Base-by-base conservation (phyloP, 2,888 invertebrate genomes). In the Eupithecia centaureata region DNA sequence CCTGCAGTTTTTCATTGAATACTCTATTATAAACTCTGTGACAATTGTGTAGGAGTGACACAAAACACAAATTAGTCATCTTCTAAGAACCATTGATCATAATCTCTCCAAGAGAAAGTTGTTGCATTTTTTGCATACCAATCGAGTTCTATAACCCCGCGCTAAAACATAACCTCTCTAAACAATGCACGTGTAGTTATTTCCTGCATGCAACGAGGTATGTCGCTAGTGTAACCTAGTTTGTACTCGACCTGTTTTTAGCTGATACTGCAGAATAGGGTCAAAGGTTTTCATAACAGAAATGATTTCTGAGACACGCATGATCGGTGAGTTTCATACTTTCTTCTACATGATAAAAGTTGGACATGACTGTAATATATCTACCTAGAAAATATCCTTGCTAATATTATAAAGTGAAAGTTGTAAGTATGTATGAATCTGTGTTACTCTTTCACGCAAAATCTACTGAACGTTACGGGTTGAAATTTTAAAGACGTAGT, bases 171-270 rank as follows among this genome's bases (percentile, higher is more conserved):
- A 72, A 56, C 27, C 0, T 47, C 27, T 56, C 35, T 51, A 32
- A 38, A 33, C 51, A 27, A 30, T 65, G 32, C 32, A 42, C 22
- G 15, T 33, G 60, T 33, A 27, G 52, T 52, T 30, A 63, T 64
- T 64, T 65, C 52, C 61, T 18, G 52, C 47, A 54, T 52, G 64
- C 13, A 32, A 32, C 30, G 56, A 63, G 38, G 63, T 18, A 47
- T 47, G 42, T 18, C 18, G 22, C 62, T 54, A 35, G 58, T 65
- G 68, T 73, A 71, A 72, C 73, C 73, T 62, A 75, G 58, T 72
- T 75, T 61, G 63, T 64, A 47, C 63, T 67, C 67, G 70, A 65
- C 71, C 72, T 47, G 63, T 56, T 63, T 68, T 52, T 1, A 27
- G 27, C 52, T 27, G 52, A 52, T 15, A 52, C 27, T 33, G 38